phyloP scores from a whole-genome alignment of 2,113 vertebrate genomes.

The Protobothrops flavoviridis region DNA sequence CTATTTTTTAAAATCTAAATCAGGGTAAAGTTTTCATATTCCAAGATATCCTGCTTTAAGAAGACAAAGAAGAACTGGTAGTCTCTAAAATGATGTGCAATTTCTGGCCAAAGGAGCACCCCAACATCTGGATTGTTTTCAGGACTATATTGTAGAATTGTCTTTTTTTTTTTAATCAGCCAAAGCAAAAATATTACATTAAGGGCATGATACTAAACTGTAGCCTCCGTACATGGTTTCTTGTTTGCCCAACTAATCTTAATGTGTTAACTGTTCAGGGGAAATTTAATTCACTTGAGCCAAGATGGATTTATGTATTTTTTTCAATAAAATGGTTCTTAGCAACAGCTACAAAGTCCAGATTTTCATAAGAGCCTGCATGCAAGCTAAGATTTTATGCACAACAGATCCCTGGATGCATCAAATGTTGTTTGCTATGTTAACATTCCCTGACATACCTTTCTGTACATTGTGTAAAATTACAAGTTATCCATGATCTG shows the following conservation, averaged over 20 bases:
- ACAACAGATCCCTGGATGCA: background rate
- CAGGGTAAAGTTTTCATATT: conserved; percentile 13
- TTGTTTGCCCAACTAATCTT: conserved; percentile 11
- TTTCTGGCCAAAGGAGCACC: background rate
- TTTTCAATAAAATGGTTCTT: conserved; percentile 9
- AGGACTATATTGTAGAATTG: conserved; percentile 2
- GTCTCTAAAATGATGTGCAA: background rate
- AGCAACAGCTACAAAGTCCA: background rate
- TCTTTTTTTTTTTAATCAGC: conserved; percentile 21
- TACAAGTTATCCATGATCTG: conserved; percentile 12
- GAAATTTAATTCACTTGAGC: background rate
- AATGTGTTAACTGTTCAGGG: accelerated
- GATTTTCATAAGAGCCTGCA: background rate
- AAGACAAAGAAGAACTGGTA: background rate
- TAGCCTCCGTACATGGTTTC: conserved; percentile 10
- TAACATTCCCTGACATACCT: background rate
- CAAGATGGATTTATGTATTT: conserved; percentile 12
- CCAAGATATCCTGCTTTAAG: conserved; percentile 14
- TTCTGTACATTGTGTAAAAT: background rate
- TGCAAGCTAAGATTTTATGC: background rate
- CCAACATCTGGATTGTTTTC: background rate
- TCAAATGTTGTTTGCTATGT: background rate
- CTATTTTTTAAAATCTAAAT: conserved; percentile 20
- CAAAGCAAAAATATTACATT: conserved; percentile 13
- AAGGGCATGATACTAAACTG: background rate